phyloP scores from a whole-genome alignment of 2,888 invertebrate species.

The Cosmia trapezina region DNA sequence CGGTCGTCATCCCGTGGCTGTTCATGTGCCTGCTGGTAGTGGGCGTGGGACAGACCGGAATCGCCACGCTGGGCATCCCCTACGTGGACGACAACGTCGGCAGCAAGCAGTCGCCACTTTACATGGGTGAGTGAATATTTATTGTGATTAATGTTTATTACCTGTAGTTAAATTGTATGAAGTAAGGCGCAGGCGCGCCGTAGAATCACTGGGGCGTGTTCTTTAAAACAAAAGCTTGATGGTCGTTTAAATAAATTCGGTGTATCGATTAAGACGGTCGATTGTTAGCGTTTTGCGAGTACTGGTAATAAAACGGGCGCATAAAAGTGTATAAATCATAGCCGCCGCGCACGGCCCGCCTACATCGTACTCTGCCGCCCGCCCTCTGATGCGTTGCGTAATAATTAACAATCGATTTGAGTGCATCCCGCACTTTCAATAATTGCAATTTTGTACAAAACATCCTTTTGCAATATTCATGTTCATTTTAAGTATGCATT shows the following conservation, averaged over 20 bases:
- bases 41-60: constrained; percentile 97
- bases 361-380: constrained; percentile 68
- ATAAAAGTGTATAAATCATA: constrained; percentile 77
- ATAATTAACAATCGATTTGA: constrained; percentile 73
- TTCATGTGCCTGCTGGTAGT: constrained; percentile 96
- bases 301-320: constrained; percentile 65
- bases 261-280: constrained; percentile 52
- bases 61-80: constrained; percentile 97
- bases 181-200: constrained; percentile 28
- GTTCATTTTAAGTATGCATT: constrained; percentile 13
- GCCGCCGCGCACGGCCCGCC: constrained; percentile 73
- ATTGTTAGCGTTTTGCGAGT: constrained; percentile 66
- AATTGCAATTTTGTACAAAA: constrained; percentile 56
- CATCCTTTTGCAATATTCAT: constrained; percentile 41
- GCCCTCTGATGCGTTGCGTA: constrained; percentile 72
- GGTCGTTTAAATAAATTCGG: constrained; percentile 50
- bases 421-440: constrained; percentile 66
- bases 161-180: constrained; percentile 34
- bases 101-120: constrained; percentile 97
- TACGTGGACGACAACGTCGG: constrained; percentile 98
- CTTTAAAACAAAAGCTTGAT: constrained; percentile 55
- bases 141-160: constrained; percentile 38
- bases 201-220: constrained; percentile 51
- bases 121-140: constrained; percentile 93
- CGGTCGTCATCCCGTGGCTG: constrained; percentile 96